Conservation (phyloP, 1,140 invertebrate genomes). For the Drosophila kohkoa region DNA sequence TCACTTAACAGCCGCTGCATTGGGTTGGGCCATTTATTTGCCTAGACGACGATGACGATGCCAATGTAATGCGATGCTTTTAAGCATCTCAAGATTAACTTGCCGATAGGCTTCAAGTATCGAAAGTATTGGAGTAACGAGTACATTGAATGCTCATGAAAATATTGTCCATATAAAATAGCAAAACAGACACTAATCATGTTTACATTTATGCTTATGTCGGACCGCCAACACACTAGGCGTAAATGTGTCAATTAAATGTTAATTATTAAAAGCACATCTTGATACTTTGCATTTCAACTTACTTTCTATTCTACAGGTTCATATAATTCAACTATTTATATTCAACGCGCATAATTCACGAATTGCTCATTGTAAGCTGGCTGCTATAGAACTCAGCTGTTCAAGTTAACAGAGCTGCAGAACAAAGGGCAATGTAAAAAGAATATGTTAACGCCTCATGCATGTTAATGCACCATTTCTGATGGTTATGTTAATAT, state of each 20-base stretch:
- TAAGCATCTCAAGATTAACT: constrained; percentile 31
- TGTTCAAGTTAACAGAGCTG: not conserved
- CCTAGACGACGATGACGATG: not conserved
- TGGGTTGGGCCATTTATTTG: constrained; percentile 37
- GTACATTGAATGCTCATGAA: constrained; percentile 12
- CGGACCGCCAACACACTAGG: not conserved
- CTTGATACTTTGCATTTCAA: not conserved
- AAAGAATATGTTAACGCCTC: too few species aligned
- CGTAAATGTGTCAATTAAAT: not conserved
- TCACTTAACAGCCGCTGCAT: constrained; percentile 66
- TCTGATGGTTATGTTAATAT: not conserved
- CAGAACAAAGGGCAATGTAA: not conserved
- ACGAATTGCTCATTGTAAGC: not conserved
- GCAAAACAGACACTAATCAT: not conserved
- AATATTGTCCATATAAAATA: constrained; percentile 28
- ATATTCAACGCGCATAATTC: constrained; percentile 6
- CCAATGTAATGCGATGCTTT: not conserved
- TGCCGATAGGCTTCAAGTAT: constrained; percentile 36
- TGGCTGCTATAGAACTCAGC: not conserved
- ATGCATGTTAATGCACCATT: not conserved
- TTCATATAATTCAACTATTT: not conserved
- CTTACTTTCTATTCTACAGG: not conserved
- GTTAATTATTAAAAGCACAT: not conserved
- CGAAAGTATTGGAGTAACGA: constrained; percentile 32
- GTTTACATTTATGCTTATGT: constrained; percentile 7